Percentiles rank a stretch among this genome's conserved stretches.
phyloP scores from a whole-genome alignment of 1,140 invertebrate genomes.

The Colletes latitarsis region DNA sequence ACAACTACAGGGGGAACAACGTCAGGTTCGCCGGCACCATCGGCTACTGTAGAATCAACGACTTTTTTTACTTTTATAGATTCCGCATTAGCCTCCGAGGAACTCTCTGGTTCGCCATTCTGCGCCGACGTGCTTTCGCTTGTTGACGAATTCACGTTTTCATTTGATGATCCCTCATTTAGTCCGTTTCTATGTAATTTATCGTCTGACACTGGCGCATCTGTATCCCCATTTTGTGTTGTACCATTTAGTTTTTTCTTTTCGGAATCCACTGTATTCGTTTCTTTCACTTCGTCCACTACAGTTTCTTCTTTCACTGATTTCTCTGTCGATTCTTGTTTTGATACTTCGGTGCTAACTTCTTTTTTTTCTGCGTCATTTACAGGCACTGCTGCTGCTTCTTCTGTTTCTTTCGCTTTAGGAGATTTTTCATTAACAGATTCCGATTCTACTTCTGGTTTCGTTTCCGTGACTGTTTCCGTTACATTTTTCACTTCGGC shows the following conservation, averaged over 20 bases:
- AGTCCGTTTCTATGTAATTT: slow-evolving; percentile 74
- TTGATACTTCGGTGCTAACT: slow-evolving; percentile 34
- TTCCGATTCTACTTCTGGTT: slow-evolving; percentile 41
- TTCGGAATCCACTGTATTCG: slow-evolving; percentile 57
- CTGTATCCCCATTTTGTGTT: slow-evolving; percentile 66
- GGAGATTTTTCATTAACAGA: slow-evolving; percentile 49
- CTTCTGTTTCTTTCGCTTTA: slow-evolving; percentile 39
- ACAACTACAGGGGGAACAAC: slow-evolving; percentile 77
- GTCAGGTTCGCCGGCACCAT: slow-evolving; percentile 75
- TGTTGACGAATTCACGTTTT: slow-evolving; percentile 53
- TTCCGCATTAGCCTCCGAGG: slow-evolving; percentile 68
- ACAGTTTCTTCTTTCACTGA: slow-evolving; percentile 59
- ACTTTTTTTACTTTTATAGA: slow-evolving; percentile 78
- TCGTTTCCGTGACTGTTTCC: slow-evolving; percentile 24
- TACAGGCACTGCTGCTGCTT: slow-evolving; percentile 28
- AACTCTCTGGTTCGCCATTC: slow-evolving; percentile 73
- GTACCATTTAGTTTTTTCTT: slow-evolving; percentile 69
- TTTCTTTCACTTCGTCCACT: slow-evolving; percentile 50
- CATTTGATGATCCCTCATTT: slow-evolving; percentile 62
- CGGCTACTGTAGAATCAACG: slow-evolving; percentile 74
- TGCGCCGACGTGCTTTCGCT: slow-evolving; percentile 65
- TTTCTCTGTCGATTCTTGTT: slow-evolving; percentile 52
- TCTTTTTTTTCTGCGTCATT: slow-evolving; percentile 44
- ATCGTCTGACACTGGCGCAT: slow-evolving; percentile 57
- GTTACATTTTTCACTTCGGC: slow-evolving; percentile 31